Base-by-base conservation (phyloP, 1,140 invertebrate species). In the Ceratina calcarata region DNA sequence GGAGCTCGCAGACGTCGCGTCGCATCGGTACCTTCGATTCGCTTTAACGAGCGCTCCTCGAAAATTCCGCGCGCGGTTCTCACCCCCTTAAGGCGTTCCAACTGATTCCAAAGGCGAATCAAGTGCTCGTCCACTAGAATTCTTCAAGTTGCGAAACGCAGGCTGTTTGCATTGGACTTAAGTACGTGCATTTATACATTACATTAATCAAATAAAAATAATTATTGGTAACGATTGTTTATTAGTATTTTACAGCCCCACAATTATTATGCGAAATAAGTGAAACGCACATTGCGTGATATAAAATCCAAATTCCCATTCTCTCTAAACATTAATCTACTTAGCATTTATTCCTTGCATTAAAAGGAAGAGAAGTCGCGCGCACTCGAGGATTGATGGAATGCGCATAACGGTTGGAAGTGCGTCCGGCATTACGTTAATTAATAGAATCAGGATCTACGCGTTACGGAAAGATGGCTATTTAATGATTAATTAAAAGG, bases 1-100 rank as follows among this genome's bases (percentile, higher is more conserved):
- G 65, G 69, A 64, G 69, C 73, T 73, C 82, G 57, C 55, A 69
- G n/a, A 68, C 69, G 78, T 78, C 84, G 68, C 20, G 81, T 85
- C 83, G 70, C 8, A 45, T 45, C 37, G 37, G 18, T 16, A 49
- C 10, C 77, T 65, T 65, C 77, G 53, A 72, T 64, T 37, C 77
- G 78, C 72, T 85, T 85, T 84, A 84, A 79, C 78, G 71, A 79
- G 78, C 70, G 32, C 76, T 37, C n/a, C 16, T 72, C 76, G 51
- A 72, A 72, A 78, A 78, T 78, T 78, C 60, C 76, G 32, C 32
- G 76, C 76, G 62, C 61, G 37, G 53, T 60, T 73, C 64, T 73
- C 62, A 66, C 78, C 71, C 61, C 51, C 15, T 20, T 64, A 79
- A 67, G 60, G 60, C 60, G 68, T 64, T 37, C 10, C 66, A 20